These are phyloP conservation scores for Gambusia affinis DNA, from an alignment of 2,113 vertebrate genomes.

Conservation along the genomic window DNA sequence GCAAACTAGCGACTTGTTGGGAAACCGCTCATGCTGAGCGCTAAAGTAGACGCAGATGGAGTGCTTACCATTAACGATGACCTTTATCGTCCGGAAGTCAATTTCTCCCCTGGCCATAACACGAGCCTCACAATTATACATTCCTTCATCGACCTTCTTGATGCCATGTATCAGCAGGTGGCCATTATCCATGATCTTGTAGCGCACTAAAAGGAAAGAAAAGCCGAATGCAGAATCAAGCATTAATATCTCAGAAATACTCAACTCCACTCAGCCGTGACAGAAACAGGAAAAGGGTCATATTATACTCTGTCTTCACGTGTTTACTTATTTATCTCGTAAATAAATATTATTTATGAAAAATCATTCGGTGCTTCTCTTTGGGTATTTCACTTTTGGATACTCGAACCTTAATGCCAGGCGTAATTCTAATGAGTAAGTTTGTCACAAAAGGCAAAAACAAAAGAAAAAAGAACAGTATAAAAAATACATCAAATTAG, in stretches of 20 bases:
- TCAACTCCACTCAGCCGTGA: neutral
- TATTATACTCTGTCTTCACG: neutral
- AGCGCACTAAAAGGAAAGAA: slow-evolving; percentile 82
- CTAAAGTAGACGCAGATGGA: neutral
- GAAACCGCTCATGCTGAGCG: neutral
- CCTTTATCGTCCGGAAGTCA: slow-evolving; percentile 92
- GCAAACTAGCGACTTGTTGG: neutral
- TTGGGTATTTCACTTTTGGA: neutral
- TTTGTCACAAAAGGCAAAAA: neutral
- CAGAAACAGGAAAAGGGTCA: neutral
- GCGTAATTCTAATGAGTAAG: neutral
- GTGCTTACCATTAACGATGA: slow-evolving; percentile 93
- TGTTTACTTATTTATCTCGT: too few relatives aligned
- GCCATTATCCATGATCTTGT: slow-evolving; percentile 87
- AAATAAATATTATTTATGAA: neutral
- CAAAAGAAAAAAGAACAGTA: neutral
- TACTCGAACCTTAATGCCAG: neutral
- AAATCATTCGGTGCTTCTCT: neutral
- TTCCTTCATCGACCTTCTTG: slow-evolving; percentile 95
- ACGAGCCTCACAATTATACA: slow-evolving; percentile 92
- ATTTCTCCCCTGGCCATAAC: slow-evolving; percentile 95
- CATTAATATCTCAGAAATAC: neutral
- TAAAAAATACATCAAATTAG: neutral
- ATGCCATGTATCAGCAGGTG: slow-evolving; percentile 95
- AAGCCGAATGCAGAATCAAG: slow-evolving; percentile 6